Percentiles rank a stretch among this genome's conserved stretches.
Evolutionary conservation across 2,888 invertebrate species (phyloP).

Genomic region (Drosophila flavopinicola): DNA sequence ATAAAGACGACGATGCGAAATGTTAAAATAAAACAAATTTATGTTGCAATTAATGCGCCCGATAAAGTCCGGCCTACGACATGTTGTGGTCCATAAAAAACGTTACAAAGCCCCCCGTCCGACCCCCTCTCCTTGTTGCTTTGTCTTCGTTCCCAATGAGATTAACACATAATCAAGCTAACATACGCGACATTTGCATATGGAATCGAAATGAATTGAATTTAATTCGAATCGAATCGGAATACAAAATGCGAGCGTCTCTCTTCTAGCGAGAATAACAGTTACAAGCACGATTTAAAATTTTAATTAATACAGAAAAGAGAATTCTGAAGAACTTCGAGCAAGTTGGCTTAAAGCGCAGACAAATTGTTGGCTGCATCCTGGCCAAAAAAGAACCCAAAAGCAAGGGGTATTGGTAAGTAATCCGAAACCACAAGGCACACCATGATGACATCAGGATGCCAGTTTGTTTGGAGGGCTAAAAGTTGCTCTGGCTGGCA

Average conservation of each 20-base stretch:
- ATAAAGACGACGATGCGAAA: conserved; percentile 73
- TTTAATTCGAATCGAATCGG: conserved; percentile 60
- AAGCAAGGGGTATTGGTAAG: conserved; percentile 65
- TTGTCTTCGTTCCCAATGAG: conserved; percentile 31
- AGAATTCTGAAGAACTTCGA: conserved; percentile 50
- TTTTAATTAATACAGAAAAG: conserved; percentile 74
- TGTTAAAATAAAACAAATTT: conserved; percentile 80
- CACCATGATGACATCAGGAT: conserved; percentile 40
- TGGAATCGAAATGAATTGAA: conserved; percentile 70
- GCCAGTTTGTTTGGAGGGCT: conserved; percentile 34
- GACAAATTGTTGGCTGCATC: conserved; percentile 24
- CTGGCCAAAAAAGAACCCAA: conserved; percentile 20
- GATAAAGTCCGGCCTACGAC: conserved; percentile 71
- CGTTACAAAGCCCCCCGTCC: conserved; percentile 20
- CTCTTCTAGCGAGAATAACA: conserved; percentile 32
- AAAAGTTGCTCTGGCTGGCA: conserved; percentile 58
- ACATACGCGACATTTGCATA: conserved; percentile 75
- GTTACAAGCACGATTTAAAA: conserved; percentile 56
- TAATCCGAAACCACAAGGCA: conserved; percentile 69
- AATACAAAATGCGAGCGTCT: conserved; percentile 31
- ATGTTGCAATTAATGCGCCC: conserved; percentile 78
- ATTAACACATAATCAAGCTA: conserved; percentile 81
- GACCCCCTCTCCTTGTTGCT: neutral
- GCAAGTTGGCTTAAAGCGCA: conserved; percentile 25
- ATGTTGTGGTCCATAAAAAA: conserved; percentile 66